These are phyloP conservation scores for Ammospiza maritima DNA, from an alignment of 2,797 vertebrate species.

Conservation along the genomic window DNA sequence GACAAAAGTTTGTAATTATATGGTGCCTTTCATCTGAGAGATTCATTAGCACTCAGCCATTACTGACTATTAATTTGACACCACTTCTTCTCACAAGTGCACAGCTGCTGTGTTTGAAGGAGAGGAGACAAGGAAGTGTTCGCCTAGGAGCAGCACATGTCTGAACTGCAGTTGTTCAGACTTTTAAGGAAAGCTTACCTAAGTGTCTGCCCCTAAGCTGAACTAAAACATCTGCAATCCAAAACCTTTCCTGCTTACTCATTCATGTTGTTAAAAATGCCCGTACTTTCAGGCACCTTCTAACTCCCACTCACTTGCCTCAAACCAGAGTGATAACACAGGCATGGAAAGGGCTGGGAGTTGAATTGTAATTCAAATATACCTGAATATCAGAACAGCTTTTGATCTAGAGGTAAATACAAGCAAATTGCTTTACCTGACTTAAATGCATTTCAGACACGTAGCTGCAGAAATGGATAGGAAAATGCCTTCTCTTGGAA, in stretches of 20 bases:
- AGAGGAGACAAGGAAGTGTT: background rate
- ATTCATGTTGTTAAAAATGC: slow-evolving; percentile 1
- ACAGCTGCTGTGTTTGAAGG: background rate
- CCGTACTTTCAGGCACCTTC: slow-evolving; percentile 21
- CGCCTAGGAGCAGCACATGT: background rate
- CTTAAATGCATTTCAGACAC: slow-evolving; percentile 1
- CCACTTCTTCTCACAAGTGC: background rate
- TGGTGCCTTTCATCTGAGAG: background rate
- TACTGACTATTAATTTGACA: slow-evolving; percentile 13
- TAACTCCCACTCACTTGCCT: slow-evolving; percentile 36
- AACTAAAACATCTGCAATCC: slow-evolving; percentile 11
- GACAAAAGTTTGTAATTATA: slow-evolving; percentile 6
- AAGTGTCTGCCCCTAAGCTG: slow-evolving; percentile 12
- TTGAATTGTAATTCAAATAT: slow-evolving; percentile 50
- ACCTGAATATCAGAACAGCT: slow-evolving; percentile 28
- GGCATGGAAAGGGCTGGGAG: background rate
- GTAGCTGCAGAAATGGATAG: background rate
- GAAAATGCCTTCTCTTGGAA: background rate
- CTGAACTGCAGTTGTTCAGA: background rate
- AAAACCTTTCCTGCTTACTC: slow-evolving; percentile 3
- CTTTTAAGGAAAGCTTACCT: slow-evolving; percentile 1
- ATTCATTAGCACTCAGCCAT: background rate
- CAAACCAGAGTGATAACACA: background rate
- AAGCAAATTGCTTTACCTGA: slow-evolving; percentile 6
- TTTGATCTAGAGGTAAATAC: slow-evolving; percentile 52